Base-by-base conservation (phyloP, 2,888 invertebrate genomes). In the Eupithecia insigniata region DNA sequence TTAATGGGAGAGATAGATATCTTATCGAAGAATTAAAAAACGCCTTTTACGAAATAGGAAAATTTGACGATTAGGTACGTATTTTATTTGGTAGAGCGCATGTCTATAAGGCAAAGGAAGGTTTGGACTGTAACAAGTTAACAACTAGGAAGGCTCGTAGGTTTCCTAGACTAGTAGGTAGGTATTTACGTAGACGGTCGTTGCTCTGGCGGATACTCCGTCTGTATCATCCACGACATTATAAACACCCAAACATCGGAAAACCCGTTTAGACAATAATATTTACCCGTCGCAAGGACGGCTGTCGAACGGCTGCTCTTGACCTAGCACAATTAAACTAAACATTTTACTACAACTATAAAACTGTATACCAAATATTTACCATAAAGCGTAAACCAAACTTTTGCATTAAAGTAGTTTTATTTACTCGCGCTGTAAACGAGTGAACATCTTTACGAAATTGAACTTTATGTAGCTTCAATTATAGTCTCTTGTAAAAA, bases 381-480 rank as follows among this genome's bases (percentile, higher is more conserved):
- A 94, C 93, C 93, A 93, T 93, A 92, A 92, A 93, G 91, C 92
- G 93, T 93, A 93, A 93, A 93, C 93, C 92, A 92, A 93, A 93
- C 90, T 92, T 93, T 93, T 93, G 93, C 93, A 93, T 92, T 92
- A 90, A 92, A 92, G 92, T 92, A 86, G 88, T 89, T 93, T 92
- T 93, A 92, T 93, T 92, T 92, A 92, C 90, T 87, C 85, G 82
- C 80, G 84, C 82, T 85, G 85, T 91, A 89, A 89, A 89, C 88
- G 80, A 80, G 80, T 16, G 36, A 73, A 61, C 58, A 55, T 74
- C 43, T 82, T 76, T 74, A 73, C 76, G 64, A 91, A 82, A 84
- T 77, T 82, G 73, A 79, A 78, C 89, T 84, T 79, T 91, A 85
- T 78, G 22, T 1, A 39, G 32, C 64, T 46, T 14, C 26, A 16